These are phyloP conservation scores for Entomyzon cyanotis DNA, from an alignment of 2,113 vertebrate species.

Conservation along the genomic window DNA sequence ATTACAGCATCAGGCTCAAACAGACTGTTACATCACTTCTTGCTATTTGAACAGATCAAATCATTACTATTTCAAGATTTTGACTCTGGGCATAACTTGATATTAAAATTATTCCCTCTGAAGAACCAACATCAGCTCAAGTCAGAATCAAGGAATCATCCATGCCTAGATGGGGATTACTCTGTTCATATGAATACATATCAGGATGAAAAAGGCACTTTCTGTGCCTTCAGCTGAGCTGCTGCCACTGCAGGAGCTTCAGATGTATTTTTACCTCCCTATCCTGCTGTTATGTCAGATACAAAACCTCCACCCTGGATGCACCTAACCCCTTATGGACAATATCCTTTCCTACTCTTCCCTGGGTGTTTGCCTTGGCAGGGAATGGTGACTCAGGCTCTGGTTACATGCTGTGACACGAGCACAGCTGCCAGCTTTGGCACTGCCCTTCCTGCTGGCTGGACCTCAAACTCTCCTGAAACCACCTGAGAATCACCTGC, in stretches of 20 bases:
- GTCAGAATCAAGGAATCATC: neutral
- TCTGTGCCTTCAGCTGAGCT: neutral
- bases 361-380: fast-evolving
- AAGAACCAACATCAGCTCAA: neutral
- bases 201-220: neutral
- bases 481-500: neutral
- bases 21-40: neutral
- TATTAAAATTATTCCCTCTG: neutral
- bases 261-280: neutral
- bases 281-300: neutral
- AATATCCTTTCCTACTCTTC: fast-evolving
- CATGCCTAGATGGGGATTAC: neutral
- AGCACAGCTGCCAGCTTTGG: neutral
- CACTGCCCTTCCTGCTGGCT: neutral
- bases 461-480: neutral
- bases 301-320: neutral
- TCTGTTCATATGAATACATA: neutral
- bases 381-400: neutral
- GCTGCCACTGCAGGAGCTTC: neutral
- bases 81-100: neutral
- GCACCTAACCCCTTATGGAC: neutral
- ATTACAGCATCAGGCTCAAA: neutral
- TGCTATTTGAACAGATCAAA: neutral
- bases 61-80: conserved; percentile 34
- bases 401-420: fast-evolving